Evolutionary conservation across 2,888 invertebrate species (phyloP).

Genomic region (Pedicia rivosa): DNA sequence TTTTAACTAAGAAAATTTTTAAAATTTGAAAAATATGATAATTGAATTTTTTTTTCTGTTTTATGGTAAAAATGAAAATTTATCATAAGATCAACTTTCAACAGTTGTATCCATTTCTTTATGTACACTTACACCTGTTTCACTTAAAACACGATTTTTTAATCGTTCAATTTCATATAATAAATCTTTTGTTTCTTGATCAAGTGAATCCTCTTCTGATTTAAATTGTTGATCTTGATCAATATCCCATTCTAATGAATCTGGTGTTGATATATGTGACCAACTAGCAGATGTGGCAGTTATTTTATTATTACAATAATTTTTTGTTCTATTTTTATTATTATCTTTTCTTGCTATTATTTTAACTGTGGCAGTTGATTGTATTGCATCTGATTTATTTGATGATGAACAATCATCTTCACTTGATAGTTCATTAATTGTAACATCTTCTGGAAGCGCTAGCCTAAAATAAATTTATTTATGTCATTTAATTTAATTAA

Average conservation of each 20-base stretch:
- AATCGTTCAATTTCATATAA: constrained; percentile 49
- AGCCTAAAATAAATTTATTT: background rate
- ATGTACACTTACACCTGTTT: constrained; percentile 37
- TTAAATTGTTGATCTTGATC: constrained; percentile 31
- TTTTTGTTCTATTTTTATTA: constrained; percentile 13
- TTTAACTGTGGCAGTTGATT: background rate
- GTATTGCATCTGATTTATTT: background rate
- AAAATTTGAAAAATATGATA: too few species aligned
- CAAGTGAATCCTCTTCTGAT: constrained; percentile 35
- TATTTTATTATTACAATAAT: constrained; percentile 14
- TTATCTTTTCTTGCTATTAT: background rate
- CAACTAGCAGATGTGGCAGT: constrained; percentile 33
- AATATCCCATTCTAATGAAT: constrained; percentile 54
- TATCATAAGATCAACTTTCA: constrained; percentile 11
- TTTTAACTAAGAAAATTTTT: too few species aligned
- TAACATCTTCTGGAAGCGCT: constrained; percentile 4
- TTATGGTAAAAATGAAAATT: background rate
- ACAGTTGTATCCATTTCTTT: background rate
- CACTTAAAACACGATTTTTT: constrained; percentile 44
- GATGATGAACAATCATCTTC: constrained; percentile 14
- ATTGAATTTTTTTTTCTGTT: background rate
- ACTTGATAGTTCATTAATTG: constrained; percentile 15
- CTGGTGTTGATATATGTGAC: constrained; percentile 46
- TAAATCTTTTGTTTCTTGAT: constrained; percentile 46
- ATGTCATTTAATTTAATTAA: background rate